Evolutionary conservation across 53 echinoderm and acorn worm species (phyloP).

Genomic region (Zoroaster sp.): DNA sequence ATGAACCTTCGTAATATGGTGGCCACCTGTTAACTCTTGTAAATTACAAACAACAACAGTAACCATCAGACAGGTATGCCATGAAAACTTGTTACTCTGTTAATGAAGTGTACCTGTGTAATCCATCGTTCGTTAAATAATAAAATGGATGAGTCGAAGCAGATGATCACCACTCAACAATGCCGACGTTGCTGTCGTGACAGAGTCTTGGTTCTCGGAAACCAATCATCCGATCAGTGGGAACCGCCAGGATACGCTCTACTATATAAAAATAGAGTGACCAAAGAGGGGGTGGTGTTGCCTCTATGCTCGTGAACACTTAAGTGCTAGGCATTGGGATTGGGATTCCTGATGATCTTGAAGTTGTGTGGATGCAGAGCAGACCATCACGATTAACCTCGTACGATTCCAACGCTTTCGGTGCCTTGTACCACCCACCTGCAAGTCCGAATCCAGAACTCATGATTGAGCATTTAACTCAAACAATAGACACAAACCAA

Average conservation of each 20-base stretch:
- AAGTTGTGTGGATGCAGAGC: constrained; percentile 27
- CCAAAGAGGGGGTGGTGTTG: constrained; percentile 35
- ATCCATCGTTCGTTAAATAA: not conserved
- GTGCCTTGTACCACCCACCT: constrained; percentile 33
- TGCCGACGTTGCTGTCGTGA: not conserved
- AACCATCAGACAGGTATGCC: not conserved
- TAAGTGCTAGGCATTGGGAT: not conserved
- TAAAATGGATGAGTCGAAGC: constrained; percentile 1
- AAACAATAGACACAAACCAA: constrained; percentile 19
- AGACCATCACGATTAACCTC: constrained; percentile 20
- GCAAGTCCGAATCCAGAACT: not conserved
- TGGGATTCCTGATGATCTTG: not conserved
- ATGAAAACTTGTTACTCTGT: not conserved
- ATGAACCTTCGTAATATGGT: not conserved
- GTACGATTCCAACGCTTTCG: not conserved
- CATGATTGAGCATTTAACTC: constrained; percentile 23
- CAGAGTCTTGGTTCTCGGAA: constrained; percentile 28
- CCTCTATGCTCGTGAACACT: constrained; percentile 14
- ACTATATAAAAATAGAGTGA: constrained; percentile 1
- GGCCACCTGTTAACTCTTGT: not conserved
- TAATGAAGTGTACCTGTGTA: not conserved
- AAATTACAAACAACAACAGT: not conserved
- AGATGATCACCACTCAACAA: not conserved
- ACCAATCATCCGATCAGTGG: not conserved
- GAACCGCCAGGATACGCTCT: constrained; percentile 7